Evolutionary conservation across 2,888 invertebrate genomes (phyloP), one percentile per base, ranked within the genome.

Genomic region (Andrena minutula): DNA sequence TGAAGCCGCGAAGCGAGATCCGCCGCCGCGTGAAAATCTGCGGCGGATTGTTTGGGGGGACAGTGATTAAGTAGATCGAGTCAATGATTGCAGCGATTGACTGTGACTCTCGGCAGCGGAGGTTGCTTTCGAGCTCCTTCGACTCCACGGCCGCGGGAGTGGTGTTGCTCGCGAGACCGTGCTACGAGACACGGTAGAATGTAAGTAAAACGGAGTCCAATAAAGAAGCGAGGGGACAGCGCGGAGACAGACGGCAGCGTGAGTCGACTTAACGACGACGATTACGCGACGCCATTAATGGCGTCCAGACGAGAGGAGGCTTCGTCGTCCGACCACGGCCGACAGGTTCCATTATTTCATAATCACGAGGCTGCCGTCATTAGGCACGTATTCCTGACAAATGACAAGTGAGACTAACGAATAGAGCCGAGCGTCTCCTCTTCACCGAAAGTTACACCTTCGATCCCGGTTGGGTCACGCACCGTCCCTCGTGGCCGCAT

Each of bases 261-360:
- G 81, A 77, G 84, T 41, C 83, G 78, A 78, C 78, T 76, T 85
- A 87, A 88, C 82, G 84, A 85, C 84, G 79, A 85, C 87, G 84
- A 90, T 89, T 89, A 87, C 88, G 83, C 77, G 86, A 82, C 81
- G 86, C 86, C 88, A 89, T 89, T 88, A 88, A 85, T 82, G 84
- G 66, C 68, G 64, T 20, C 66, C 72, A 60, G 78, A 51, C 68
- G 64, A 53, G 53, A 66, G 53, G 26, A n/a, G 58, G 49, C 32
- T 69, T 63, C 51, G 12, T 51, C 68, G 72, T 58, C 56, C 77
- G 51, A 58, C 63, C 35, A 28, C 56, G 58, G 12, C 30, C 30
- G 79, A 84, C 89, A 87, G 84, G 87, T 90, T 88, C 89, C 87
- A 91, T 91, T 91, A 92, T 88, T 90, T 90, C 87, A 89, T 91